phyloP scores from a whole-genome alignment of 1,140 invertebrate genomes.

The Meloidogyne chitwoodi region DNA sequence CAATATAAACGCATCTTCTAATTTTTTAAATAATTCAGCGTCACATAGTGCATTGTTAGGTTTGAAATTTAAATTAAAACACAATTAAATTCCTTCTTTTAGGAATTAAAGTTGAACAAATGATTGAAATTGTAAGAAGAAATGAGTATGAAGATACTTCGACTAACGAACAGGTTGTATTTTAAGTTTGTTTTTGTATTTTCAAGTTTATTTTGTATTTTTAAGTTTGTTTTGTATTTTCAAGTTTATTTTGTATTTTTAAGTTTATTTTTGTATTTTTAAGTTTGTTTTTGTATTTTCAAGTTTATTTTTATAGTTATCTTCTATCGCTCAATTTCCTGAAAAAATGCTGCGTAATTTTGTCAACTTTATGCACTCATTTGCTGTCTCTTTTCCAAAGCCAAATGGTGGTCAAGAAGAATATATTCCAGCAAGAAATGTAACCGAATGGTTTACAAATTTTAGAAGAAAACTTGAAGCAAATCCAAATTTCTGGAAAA shows the following conservation, averaged over 20 bases:
- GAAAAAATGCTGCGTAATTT: slow-evolving; percentile 44
- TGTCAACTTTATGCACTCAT: slow-evolving; percentile 38
- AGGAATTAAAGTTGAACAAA: slow-evolving; percentile 33
- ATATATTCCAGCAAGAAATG: slow-evolving; percentile 30
- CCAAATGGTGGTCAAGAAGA: slow-evolving; percentile 14
- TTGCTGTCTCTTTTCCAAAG: slow-evolving; percentile 29
- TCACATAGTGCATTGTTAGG: background rate
- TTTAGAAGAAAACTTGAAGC: slow-evolving; percentile 36
- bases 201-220: background rate
- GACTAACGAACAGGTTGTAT: slow-evolving; percentile 26
- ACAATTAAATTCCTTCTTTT: background rate
- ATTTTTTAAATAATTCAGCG: background rate
- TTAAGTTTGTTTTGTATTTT: too few species aligned
- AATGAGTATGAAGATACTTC: slow-evolving; percentile 25
- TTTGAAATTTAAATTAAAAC: background rate
- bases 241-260: background rate
- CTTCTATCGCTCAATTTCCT: slow-evolving; percentile 25
- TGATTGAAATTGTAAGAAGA: slow-evolving; percentile 16
- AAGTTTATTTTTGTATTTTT: background rate
- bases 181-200: background rate
- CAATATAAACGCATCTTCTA: background rate
- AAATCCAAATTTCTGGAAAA: slow-evolving; percentile 44
- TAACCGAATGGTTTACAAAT: slow-evolving; percentile 39
- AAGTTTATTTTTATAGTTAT: slow-evolving; percentile 17
- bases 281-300: background rate